Percentiles rank a stretch among this genome's conserved stretches.
phyloP scores from a whole-genome alignment of 2,888 invertebrate genomes.

The Machimus rusticus region DNA sequence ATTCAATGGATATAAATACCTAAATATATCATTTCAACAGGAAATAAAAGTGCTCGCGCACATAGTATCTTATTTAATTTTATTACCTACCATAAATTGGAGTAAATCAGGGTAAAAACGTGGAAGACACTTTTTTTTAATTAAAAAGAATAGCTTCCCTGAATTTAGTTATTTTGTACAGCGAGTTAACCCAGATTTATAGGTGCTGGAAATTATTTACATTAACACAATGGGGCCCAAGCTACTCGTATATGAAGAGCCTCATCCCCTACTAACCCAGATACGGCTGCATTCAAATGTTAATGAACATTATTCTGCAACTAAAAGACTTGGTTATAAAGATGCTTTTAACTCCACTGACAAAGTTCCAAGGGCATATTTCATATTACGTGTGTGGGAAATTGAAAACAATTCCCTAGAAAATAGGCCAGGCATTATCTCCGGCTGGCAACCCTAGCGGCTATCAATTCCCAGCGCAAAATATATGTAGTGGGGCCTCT shows the following conservation, averaged over 20 bases:
- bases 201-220: background rate
- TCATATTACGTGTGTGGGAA: background rate
- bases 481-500: background rate
- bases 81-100: no score
- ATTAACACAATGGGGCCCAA: background rate
- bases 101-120: background rate
- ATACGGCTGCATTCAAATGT: background rate
- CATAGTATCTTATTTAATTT: no score
- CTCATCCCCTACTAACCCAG: background rate
- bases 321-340: background rate
- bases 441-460: background rate
- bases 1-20: no score
- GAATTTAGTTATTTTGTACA: no score
- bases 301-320: background rate
- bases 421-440: background rate
- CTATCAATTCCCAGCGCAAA: background rate
- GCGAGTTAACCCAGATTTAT: background rate
- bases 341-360: background rate
- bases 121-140: background rate
- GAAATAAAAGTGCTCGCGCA: no score
- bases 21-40: no score
- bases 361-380: background rate
- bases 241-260: background rate
- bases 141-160: background rate
- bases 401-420: background rate